Evolutionary conservation across 2,888 invertebrate species (phyloP).

Genomic region (Phrixothrix hirtus): DNA sequence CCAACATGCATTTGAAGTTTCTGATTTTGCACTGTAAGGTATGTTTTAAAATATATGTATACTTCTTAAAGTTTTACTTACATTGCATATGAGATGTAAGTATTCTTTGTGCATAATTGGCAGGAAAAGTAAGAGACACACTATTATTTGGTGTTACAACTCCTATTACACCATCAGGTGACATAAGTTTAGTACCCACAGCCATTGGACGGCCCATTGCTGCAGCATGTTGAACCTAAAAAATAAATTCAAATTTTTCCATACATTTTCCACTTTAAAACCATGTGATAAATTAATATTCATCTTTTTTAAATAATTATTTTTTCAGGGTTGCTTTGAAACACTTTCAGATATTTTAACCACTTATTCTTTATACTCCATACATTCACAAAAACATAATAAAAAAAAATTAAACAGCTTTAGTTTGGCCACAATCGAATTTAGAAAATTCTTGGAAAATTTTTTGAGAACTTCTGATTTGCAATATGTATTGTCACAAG

Average conservation of each 20-base stretch:
- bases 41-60: background rate
- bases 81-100: conserved; percentile 45
- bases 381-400: too few species aligned
- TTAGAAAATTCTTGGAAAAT: too few species aligned
- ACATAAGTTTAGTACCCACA: conserved; percentile 60
- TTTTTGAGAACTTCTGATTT: too few species aligned
- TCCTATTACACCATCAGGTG: conserved; percentile 68
- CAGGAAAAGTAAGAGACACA: conserved; percentile 61
- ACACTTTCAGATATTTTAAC: too few species aligned
- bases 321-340: too few species aligned
- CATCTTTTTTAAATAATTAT: too few species aligned
- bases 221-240: conserved; percentile 68
- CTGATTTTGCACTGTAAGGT: conserved; percentile 53
- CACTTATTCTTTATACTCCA: too few species aligned
- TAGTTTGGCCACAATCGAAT: too few species aligned
- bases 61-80: conserved; percentile 36
- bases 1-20: conserved; percentile 53
- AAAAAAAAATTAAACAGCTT: too few species aligned
- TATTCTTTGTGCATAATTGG: conserved; percentile 53
- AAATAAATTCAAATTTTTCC: conserved; percentile 7
- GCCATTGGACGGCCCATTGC: conserved; percentile 62
- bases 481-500: too few species aligned
- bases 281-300: too few species aligned
- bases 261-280: too few species aligned
- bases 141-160: conserved; percentile 68